A percentile compares a stretch with the other conserved stretches of the same genome.
phyloP scores from a whole-genome alignment of 2,888 invertebrate genomes.

The Tanytarsus gracilentus region DNA sequence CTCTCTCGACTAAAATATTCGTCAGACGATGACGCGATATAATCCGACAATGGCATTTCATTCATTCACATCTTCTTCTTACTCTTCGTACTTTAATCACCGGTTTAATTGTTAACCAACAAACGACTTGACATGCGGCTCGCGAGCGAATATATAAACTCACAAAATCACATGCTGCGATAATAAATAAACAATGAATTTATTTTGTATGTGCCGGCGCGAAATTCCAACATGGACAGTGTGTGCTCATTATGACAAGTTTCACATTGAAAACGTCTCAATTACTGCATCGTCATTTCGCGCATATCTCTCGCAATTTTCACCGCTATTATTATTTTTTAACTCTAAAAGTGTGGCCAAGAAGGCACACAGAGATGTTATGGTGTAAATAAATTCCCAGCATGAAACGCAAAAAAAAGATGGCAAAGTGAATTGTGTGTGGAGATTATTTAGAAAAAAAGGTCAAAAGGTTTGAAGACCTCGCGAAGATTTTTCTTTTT shows the following conservation, averaged over 20 bases:
- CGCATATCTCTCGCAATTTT: conserved; percentile 8
- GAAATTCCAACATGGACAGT: neutral
- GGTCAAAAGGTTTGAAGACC: too few species aligned
- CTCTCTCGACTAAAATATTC: too few species aligned
- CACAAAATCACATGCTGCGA: too few species aligned
- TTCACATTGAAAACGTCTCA: conserved; percentile 15
- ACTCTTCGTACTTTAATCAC: neutral
- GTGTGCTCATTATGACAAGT: conserved; percentile 6
- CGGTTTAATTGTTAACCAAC: neutral
- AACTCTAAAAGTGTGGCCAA: neutral
- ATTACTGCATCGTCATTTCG: conserved; percentile 23
- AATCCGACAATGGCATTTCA: conserved; percentile 13
- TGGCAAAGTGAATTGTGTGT: too few species aligned
- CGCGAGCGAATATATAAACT: neutral
- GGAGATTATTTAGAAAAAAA: too few species aligned
- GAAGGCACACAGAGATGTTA: neutral
- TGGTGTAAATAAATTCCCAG: too few species aligned
- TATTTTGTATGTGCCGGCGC: too few species aligned
- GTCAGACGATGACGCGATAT: too few species aligned
- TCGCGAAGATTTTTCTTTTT: too few species aligned
- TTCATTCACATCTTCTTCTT: neutral
- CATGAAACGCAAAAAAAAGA: too few species aligned
- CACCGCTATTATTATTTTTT: neutral
- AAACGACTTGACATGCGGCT: too few species aligned
- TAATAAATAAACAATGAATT: too few species aligned